Conservation (phyloP, 2,113 vertebrate genomes). For the Pteronura brasiliensis region DNA sequence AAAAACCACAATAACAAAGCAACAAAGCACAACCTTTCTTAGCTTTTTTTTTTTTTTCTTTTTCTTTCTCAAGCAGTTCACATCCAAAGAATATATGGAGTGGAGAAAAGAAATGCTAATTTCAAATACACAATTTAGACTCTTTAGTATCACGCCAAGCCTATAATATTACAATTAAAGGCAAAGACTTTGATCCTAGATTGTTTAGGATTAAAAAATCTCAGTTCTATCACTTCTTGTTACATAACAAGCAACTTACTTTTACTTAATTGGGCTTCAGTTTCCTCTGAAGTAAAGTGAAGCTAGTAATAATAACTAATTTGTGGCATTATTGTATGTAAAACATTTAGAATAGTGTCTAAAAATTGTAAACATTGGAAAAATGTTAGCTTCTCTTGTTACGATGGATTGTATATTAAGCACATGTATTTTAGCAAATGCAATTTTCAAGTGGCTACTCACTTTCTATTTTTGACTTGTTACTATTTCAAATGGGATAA, state of each 20-base stretch:
- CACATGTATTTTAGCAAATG: background rate
- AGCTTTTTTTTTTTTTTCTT: too few species aligned
- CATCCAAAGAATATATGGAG: background rate
- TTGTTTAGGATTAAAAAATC: background rate
- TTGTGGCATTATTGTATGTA: background rate
- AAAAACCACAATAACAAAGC: background rate
- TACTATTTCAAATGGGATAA: background rate
- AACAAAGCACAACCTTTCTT: background rate
- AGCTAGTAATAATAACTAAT: background rate
- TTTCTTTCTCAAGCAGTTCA: background rate
- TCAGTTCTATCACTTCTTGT: background rate
- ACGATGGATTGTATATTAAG: background rate
- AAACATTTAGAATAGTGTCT: background rate
- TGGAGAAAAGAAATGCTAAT: background rate
- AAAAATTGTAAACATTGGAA: background rate
- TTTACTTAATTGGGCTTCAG: background rate
- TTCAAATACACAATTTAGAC: background rate
- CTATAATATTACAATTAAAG: background rate
- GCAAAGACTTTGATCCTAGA: background rate
- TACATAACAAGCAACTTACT: background rate
- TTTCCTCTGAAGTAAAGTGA: background rate
- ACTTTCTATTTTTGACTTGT: background rate
- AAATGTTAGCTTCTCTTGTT: background rate
- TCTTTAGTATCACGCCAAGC: background rate
- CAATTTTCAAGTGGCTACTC: background rate